Base-by-base conservation (phyloP, 2,113 vertebrate species). In the Gasterosteus aculeatus region DNA sequence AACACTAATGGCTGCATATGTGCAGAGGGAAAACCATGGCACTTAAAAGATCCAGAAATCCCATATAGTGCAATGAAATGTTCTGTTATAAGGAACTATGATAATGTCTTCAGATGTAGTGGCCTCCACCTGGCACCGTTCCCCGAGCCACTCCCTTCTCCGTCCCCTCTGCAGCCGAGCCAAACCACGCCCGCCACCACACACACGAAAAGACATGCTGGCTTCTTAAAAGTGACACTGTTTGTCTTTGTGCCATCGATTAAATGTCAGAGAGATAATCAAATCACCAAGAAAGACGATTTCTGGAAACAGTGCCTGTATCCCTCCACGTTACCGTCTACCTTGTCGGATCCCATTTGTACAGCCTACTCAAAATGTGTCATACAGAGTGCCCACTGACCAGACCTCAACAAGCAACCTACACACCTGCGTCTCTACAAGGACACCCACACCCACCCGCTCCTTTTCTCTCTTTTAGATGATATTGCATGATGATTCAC, bases 381-480 rank as follows among this genome's bases (percentile, higher is more conserved):
- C 81, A 87, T 82, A 77, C 57, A 78, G 72, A 72, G 72, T 42
- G 3, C 82, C 77, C 80, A 85, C 83, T 83, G 87, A 88, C 78
- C 72, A 81, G 84, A 79, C 59, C 61, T 82, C 83, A 88, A 85
- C 79, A 82, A 89, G 79, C 83, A 56, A n/a, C 83, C 81, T 80
- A 88, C 87, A 88, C 75, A 75, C 42, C 78, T 80, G 69, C 57
- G 75, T 81, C 69, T 75, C 67, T 72, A 65, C 66, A 70, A 22
- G 78, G 81, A 82, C 82, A 88, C 81, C 71, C 81, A 84, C 80
- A 49, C 67, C 66, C 74, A 79, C 31, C 18, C 33, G 69, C 49
- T 51, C 26, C 41, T 71, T 69, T 57, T 60, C 54, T 67, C 33
- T 63, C 16, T 60, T 56, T 75, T 56, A 62, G 57, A 66, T 77